phyloP scores from a whole-genome alignment of 2,797 vertebrate species.

The Danionella dracula region DNA sequence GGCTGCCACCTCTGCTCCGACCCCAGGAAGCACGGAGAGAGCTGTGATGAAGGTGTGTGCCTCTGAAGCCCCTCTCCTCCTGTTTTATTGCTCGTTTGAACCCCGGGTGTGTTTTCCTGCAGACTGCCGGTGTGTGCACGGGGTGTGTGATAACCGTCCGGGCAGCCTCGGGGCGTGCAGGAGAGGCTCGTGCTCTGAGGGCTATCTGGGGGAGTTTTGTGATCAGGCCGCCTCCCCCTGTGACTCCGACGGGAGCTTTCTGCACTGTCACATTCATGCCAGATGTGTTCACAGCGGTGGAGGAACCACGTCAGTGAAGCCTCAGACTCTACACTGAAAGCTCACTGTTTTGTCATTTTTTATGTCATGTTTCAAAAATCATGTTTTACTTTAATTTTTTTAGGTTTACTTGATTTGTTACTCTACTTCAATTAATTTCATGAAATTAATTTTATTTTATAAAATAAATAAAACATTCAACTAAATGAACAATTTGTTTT shows the following conservation, averaged over 20 bases:
- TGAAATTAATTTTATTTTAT: no score
- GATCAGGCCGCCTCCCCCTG: constrained; percentile 69
- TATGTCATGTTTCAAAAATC: neutral
- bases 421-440: no score
- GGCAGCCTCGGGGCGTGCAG: constrained; percentile 80
- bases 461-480: no score
- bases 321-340: neutral
- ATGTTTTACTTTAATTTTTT: neutral
- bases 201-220: constrained; percentile 79
- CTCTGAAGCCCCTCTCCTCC: neutral
- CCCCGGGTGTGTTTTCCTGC: neutral
- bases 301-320: constrained; percentile 62
- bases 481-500: no score
- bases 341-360: neutral
- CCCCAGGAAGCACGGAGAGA: constrained; percentile 79
- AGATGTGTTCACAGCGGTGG: constrained; percentile 68
- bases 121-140: constrained; percentile 89
- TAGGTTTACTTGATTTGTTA: no score
- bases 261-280: constrained; percentile 80
- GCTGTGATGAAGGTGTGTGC: constrained; percentile 80
- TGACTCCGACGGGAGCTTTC: constrained; percentile 56
- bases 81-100: neutral
- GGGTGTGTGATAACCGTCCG: constrained; percentile 89
- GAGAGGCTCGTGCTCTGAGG: constrained; percentile 72
- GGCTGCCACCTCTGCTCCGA: constrained; percentile 91